Conservation (phyloP, 2,113 vertebrate genomes). For the Thamnophis sirtalis region DNA sequence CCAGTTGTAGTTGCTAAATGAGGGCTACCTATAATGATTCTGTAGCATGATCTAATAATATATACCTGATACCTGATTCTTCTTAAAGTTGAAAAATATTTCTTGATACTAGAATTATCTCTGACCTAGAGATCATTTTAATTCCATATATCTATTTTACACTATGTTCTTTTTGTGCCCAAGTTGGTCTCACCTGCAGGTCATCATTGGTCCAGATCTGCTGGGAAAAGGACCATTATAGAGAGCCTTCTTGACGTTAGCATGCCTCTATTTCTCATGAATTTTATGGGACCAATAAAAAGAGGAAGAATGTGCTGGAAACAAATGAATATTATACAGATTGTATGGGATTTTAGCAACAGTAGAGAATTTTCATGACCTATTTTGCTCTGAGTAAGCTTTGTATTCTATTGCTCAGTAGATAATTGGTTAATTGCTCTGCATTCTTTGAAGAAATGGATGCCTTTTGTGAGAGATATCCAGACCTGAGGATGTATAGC, state of each 20-base stretch:
- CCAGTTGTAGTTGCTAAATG: not conserved
- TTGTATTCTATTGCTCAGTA: not conserved
- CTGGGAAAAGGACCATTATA: not conserved
- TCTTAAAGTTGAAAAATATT: not conserved
- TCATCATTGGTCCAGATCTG: not conserved
- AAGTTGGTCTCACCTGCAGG: not conserved
- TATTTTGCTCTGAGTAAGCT: not conserved
- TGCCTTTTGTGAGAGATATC: not conserved
- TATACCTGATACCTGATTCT: not conserved
- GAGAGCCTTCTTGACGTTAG: not conserved
- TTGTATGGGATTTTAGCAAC: not conserved
- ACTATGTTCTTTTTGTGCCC: not conserved
- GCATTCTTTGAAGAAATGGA: not conserved
- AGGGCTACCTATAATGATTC: not conserved
- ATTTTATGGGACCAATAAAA: not conserved
- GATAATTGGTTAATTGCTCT: not conserved
- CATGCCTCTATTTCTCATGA: not conserved
- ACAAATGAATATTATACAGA: not conserved
- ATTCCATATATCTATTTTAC: not conserved
- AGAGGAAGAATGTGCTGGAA: not conserved
- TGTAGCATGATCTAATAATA: not conserved
- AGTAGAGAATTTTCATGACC: not conserved
- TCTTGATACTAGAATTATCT: not conserved
- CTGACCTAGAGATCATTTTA: not conserved
- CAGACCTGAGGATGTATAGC: not conserved